These are phyloP conservation scores for Caloenas nicobarica DNA, from an alignment of 2,113 vertebrate genomes.

Conservation along the genomic window DNA sequence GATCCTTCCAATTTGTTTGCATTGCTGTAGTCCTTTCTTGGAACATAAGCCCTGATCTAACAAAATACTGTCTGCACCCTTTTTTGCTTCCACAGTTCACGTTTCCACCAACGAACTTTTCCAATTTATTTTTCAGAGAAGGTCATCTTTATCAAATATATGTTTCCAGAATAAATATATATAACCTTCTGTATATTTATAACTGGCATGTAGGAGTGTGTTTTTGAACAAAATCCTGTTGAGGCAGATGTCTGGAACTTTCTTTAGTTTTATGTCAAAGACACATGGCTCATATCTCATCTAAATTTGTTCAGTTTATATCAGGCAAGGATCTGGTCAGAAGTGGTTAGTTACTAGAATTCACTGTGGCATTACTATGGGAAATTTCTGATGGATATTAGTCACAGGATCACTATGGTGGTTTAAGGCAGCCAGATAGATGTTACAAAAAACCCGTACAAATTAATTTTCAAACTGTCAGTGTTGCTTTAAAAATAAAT, in stretches of 20 bases:
- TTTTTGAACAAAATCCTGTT: constrained; percentile 57
- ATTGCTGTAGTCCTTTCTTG: background rate
- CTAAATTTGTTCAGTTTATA: constrained; percentile 33
- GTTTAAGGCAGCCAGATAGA: background rate
- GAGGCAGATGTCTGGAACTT: constrained; percentile 64
- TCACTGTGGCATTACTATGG: background rate
- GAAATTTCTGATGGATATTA: background rate
- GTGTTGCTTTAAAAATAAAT: background rate
- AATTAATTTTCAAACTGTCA: background rate
- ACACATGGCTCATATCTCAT: background rate
- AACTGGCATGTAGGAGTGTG: constrained; percentile 46
- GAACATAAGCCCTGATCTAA: background rate
- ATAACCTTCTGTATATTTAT: constrained; percentile 57
- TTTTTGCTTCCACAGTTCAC: background rate
- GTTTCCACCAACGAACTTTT: background rate
- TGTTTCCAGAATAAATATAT: constrained; percentile 48
- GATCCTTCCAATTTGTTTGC: background rate
- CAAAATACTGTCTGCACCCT: background rate
- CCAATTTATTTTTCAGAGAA: background rate
- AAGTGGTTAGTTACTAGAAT: background rate
- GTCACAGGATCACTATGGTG: background rate
- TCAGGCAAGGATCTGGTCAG: background rate
- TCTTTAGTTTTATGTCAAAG: constrained; percentile 61
- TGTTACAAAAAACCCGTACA: background rate
- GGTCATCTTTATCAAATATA: constrained; percentile 55